phyloP scores from a whole-genome alignment of 2,888 invertebrate genomes.

The Sialis fuliginosa region DNA sequence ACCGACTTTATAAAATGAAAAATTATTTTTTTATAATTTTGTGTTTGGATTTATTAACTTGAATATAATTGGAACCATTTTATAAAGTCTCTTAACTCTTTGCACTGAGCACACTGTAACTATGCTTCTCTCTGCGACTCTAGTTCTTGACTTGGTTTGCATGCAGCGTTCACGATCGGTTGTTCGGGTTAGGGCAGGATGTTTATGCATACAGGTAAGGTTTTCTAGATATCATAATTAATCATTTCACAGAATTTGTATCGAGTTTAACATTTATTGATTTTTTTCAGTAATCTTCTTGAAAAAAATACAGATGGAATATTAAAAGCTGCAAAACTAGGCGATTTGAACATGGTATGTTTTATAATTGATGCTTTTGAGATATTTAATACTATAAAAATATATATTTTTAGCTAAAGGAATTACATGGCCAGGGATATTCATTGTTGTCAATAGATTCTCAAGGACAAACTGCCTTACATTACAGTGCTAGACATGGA shows the following conservation, averaged over 20 bases:
- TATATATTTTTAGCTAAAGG: constrained; percentile 47
- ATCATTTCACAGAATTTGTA: no score
- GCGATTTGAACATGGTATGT: constrained; percentile 60
- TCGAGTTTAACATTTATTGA: neutral
- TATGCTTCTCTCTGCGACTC: constrained; percentile 2
- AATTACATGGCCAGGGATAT: constrained; percentile 67
- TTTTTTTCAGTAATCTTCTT: constrained; percentile 49
- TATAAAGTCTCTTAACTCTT: no score
- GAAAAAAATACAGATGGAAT: constrained; percentile 70
- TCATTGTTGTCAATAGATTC: constrained; percentile 68
- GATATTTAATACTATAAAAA: neutral
- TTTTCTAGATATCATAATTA: neutral
- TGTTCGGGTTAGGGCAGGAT: constrained; percentile 64
- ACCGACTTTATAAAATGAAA: no score
- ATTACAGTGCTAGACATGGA: constrained; percentile 74
- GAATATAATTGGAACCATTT: no score
- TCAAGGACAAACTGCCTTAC: constrained; percentile 76
- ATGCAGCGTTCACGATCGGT: constrained; percentile 68
- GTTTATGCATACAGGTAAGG: constrained; percentile 53
- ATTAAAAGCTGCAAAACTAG: constrained; percentile 66
- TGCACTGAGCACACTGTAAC: neutral
- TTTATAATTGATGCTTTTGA: neutral
- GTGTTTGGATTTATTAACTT: no score
- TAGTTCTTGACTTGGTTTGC: constrained; percentile 25
- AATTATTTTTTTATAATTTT: no score